phyloP scores from a whole-genome alignment of 1,140 invertebrate species.

The Dufourea novaeangliae region DNA sequence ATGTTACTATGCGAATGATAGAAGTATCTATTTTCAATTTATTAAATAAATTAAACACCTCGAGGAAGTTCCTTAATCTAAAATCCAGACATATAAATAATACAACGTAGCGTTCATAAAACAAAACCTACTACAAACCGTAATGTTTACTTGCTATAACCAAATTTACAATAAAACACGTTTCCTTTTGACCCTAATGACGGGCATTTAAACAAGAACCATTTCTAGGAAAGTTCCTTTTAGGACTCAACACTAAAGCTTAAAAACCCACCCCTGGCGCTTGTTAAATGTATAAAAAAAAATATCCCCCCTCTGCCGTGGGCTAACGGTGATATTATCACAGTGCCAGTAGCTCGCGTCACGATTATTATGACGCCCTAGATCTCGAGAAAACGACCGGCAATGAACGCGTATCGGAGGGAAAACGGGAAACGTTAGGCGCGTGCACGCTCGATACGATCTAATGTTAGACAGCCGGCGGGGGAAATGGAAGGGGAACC shows the following conservation, averaged over 20 bases:
- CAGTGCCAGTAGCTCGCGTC: background rate
- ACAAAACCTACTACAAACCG: too few relatives aligned
- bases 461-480: slow-evolving; percentile 26
- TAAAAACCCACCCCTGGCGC: background rate
- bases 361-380: slow-evolving; percentile 17
- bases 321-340: background rate
- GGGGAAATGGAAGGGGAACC: background rate
- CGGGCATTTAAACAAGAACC: too few relatives aligned
- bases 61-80: too few relatives aligned
- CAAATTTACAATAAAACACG: too few relatives aligned
- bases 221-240: background rate
- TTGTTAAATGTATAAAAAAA: background rate
- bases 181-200: too few relatives aligned
- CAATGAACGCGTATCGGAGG: slow-evolving; percentile 10
- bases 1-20: too few relatives aligned
- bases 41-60: too few relatives aligned
- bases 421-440: slow-evolving; percentile 21
- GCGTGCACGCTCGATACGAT: slow-evolving; percentile 29
- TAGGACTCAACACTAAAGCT: too few relatives aligned
- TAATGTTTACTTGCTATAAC: too few relatives aligned
- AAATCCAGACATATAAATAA: too few relatives aligned
- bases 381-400: slow-evolving; percentile 37
- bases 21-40: too few relatives aligned
- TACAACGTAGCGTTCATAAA: too few relatives aligned
- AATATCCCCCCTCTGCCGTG: background rate